phyloP scores from a whole-genome alignment of 1,140 invertebrate species.

The Drosophila ambigua region DNA sequence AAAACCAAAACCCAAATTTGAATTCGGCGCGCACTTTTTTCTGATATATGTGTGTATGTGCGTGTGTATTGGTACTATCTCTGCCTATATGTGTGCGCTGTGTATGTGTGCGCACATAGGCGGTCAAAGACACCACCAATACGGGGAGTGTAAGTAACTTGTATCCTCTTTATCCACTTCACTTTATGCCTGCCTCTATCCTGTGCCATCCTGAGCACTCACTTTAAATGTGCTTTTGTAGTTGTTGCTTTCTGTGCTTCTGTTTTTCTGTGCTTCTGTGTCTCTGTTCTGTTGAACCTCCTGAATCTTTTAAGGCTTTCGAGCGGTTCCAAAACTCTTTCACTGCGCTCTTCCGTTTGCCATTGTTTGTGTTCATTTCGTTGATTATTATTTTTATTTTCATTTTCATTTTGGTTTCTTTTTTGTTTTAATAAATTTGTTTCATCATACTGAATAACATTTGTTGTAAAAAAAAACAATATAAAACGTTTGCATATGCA shows the following conservation, averaged over 20 bases:
- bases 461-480: constrained; percentile 44
- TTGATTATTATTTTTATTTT: constrained; percentile 8
- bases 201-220: constrained; percentile 9
- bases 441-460: constrained; percentile 63
- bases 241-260: constrained; percentile 23
- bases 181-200: constrained; percentile 1
- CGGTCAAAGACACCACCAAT: constrained; percentile 84
- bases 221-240: constrained; percentile 60
- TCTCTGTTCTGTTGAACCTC: too few species aligned
- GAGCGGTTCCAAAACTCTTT: constrained; percentile 11
- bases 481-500: constrained; percentile 16
- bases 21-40: constrained; percentile 65
- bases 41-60: constrained; percentile 44
- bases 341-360: constrained; percentile 59
- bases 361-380: constrained; percentile 32
- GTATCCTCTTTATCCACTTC: constrained; percentile 28
- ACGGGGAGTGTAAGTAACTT: constrained; percentile 84
- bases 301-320: constrained; percentile 5
- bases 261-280: not conserved
- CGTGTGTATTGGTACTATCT: constrained; percentile 53
- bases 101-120: constrained; percentile 78
- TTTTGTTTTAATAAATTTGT: constrained; percentile 54
- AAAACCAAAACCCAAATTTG: constrained; percentile 36
- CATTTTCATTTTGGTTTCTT: constrained; percentile 40
- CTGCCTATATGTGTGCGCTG: constrained; percentile 59